These are phyloP conservation scores for Nomada lathburiana DNA, from an alignment of 2,888 invertebrate genomes.

Conservation along the genomic window DNA sequence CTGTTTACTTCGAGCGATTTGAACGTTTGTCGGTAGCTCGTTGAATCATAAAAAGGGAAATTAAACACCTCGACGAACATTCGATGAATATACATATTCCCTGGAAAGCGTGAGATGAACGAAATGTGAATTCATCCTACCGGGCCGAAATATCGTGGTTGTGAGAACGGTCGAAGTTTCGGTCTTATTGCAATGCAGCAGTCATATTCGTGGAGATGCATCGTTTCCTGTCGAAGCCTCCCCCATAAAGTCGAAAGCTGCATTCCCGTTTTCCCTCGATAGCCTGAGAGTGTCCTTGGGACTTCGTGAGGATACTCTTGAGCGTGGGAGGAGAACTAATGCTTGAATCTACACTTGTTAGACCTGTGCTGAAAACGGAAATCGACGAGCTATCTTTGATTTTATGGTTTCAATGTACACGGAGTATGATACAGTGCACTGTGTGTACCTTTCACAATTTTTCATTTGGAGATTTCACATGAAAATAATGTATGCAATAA, in stretches of 20 bases:
- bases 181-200: conserved; percentile 52
- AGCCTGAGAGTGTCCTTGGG: conserved; percentile 49
- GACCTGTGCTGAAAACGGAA: not conserved
- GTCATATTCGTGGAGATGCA: conserved; percentile 44
- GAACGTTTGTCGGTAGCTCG: too few species aligned
- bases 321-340: conserved; percentile 20
- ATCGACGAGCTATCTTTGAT: not conserved
- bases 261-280: conserved; percentile 16
- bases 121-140: conserved; percentile 34
- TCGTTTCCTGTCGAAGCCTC: conserved; percentile 57
- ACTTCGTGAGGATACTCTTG: conserved; percentile 55
- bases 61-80: too few species aligned
- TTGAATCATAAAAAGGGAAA: too few species aligned
- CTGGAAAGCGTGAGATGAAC: conserved; percentile 7
- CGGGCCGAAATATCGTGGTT: not conserved
- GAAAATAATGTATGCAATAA: too few species aligned
- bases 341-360: not conserved
- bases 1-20: too few species aligned
- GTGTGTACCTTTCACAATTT: too few species aligned
- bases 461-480: too few species aligned
- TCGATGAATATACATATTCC: not conserved
- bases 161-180: conserved; percentile 27
- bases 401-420: too few species aligned
- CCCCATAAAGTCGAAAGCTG: conserved; percentile 20
- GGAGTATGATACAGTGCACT: too few species aligned